Evolutionary conservation across 2,797 vertebrate species (phyloP), one percentile per base, ranked within the genome.

Genomic region (Crax fasciolata): DNA sequence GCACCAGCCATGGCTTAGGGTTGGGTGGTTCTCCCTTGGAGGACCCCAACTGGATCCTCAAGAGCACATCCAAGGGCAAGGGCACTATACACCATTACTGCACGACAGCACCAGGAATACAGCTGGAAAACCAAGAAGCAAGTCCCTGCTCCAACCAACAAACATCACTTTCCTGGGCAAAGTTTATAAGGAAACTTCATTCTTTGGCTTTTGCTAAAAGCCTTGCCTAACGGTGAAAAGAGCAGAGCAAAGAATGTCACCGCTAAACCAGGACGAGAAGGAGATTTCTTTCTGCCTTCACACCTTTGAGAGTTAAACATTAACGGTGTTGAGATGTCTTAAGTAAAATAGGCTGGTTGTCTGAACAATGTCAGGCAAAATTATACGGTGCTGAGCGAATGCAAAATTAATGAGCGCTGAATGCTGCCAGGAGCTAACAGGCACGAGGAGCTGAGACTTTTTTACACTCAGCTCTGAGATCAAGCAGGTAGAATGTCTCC

Each of bases 331-430:
- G 21, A 68, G 78, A 87, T 62, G 78, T 83, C 90, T 87, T 71
- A n/a, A 62, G 72, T 43, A 48, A 58, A 70, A 89, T 62, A 76
- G 78, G 67, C 90, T 74, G 87, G n/a, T 52, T 91, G 90, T 92
- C 94, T 87, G 77, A 91, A 94, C 74, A 61, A 68, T 91, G 84
- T 83, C 84, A 96, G 87, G 82, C 71, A 46, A 84, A 93, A 93
- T 75, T 94, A 92, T 59, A 83, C 67, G 28, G 92, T 90, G 75
- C 80, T 81, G 92, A 71, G 55, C 16, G 67, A 83, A 89, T 71
- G 83, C 83, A 87, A 87, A 93, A 91, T 84, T 91, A 87, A 91
- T 48, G 90, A 87, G 85, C 9, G 12, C 66, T 61, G 84, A 74
- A 65, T 6, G 57, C 81, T 76, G 76, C 81, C 71, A 70, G 81